Evolutionary conservation across 1,140 invertebrate species (phyloP).

Genomic region (Nasonia longicornis): DNA sequence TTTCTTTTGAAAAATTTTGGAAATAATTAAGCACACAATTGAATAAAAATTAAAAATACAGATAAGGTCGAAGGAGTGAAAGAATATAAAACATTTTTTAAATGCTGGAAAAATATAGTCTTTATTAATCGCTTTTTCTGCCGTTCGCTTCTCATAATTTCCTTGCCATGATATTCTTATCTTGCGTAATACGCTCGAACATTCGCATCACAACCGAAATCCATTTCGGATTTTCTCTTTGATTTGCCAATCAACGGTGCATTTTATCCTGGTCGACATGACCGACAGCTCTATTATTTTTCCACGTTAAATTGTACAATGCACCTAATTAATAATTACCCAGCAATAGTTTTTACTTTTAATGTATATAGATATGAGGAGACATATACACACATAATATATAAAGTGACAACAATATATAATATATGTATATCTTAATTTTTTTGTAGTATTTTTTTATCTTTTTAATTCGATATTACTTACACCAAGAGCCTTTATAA

Average conservation of each 20-base stretch:
- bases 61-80: background rate
- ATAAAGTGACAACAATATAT: constrained; percentile 45
- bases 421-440: constrained; percentile 25
- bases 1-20: too few relatives aligned
- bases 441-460: constrained; percentile 41
- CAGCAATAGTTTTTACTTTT: constrained; percentile 44
- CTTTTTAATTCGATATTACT: constrained; percentile 42
- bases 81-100: constrained; percentile 23
- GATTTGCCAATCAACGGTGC: background rate
- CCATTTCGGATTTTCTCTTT: background rate
- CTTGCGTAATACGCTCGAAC: background rate
- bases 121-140: constrained; percentile 54
- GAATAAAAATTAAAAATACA: background rate
- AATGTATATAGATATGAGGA: constrained; percentile 43
- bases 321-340: constrained; percentile 37
- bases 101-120: constrained; percentile 62
- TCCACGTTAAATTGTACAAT: constrained; percentile 40
- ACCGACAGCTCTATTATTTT: constrained; percentile 27
- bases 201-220: constrained; percentile 14
- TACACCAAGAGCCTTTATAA: constrained; percentile 46
- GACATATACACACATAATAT: constrained; percentile 50
- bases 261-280: constrained; percentile 7
- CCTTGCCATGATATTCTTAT: constrained; percentile 7
- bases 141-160: constrained; percentile 36
- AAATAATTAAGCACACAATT: background rate